Percentiles rank a stretch among this genome's conserved stretches.
phyloP scores from a whole-genome alignment of 2,797 vertebrate species.

The Melanotaenia maccullochi region DNA sequence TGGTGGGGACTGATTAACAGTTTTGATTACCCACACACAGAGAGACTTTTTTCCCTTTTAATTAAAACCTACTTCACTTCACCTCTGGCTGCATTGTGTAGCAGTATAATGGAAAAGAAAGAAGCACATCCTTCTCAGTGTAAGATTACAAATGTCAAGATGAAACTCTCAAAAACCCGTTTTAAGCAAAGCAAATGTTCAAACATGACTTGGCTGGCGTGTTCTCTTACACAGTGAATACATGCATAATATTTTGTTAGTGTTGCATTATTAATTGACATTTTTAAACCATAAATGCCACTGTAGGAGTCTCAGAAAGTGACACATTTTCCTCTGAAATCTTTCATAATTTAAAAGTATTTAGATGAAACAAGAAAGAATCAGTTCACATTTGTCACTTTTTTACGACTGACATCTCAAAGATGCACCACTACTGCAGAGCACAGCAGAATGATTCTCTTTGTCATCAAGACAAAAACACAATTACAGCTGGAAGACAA shows the following conservation, averaged over 20 bases:
- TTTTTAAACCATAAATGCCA: slow-evolving; percentile 59
- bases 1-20: slow-evolving; percentile 74
- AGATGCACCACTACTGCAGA: not conserved
- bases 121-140: slow-evolving; percentile 66
- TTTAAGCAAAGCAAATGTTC: slow-evolving; percentile 62
- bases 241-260: slow-evolving; percentile 60
- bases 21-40: slow-evolving; percentile 58
- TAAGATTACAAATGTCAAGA: slow-evolving; percentile 74
- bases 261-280: slow-evolving; percentile 62
- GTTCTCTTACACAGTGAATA: slow-evolving; percentile 50
- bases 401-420: not conserved
- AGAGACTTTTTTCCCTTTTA: slow-evolving; percentile 76
- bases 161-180: slow-evolving; percentile 69
- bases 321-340: slow-evolving; percentile 22
- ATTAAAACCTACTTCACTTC: slow-evolving; percentile 79
- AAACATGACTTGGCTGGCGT: slow-evolving; percentile 58
- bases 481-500: slow-evolving; percentile 44
- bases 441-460: slow-evolving; percentile 7
- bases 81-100: slow-evolving; percentile 75
- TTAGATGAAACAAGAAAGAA: slow-evolving; percentile 32
- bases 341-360: slow-evolving; percentile 46
- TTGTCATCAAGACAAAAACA: slow-evolving; percentile 38
- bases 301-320: slow-evolving; percentile 37
- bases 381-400: slow-evolving; percentile 1
- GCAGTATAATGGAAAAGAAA: slow-evolving; percentile 71